Evolutionary conservation across 2,797 vertebrate genomes (phyloP).

Genomic region (Phataginus tetradactyla): DNA sequence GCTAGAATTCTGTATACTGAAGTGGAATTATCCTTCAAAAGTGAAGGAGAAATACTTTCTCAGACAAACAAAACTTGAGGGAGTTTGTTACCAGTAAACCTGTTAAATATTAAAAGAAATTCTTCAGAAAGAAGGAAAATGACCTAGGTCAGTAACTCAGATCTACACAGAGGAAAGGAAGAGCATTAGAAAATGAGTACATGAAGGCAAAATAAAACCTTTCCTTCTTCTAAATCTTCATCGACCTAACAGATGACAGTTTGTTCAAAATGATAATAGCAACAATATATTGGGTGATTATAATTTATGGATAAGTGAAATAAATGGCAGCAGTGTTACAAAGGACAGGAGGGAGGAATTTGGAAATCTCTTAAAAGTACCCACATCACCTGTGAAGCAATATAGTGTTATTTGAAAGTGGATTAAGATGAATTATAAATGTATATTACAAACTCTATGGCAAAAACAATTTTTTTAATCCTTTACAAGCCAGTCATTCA

Average conservation of each 20-base stretch:
- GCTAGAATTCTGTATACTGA: not conserved
- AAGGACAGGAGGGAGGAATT: not conserved
- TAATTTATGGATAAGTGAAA: not conserved
- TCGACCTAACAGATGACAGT: not conserved
- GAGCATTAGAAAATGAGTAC: not conserved
- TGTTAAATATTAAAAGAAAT: not conserved
- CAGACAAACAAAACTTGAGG: not conserved
- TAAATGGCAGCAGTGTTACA: not conserved
- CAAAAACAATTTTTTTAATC: not conserved
- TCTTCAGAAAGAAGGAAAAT: not conserved
- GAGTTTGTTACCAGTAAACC: not conserved
- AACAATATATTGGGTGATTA: not conserved
- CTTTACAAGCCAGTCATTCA: not conserved
- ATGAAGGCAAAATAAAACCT: not conserved
- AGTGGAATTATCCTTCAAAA: constrained; percentile 3
- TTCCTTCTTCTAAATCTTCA: not conserved
- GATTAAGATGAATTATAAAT: not conserved
- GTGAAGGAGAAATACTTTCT: not conserved
- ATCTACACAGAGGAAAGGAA: not conserved
- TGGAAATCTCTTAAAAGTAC: not conserved
- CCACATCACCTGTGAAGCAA: not conserved
- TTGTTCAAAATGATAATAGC: not conserved
- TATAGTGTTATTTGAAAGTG: not conserved
- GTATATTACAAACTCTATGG: not conserved
- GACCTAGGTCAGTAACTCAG: not conserved